These are phyloP conservation scores for Aldabrachelys gigantea DNA, from an alignment of 2,113 vertebrate genomes.

Conservation along the genomic window DNA sequence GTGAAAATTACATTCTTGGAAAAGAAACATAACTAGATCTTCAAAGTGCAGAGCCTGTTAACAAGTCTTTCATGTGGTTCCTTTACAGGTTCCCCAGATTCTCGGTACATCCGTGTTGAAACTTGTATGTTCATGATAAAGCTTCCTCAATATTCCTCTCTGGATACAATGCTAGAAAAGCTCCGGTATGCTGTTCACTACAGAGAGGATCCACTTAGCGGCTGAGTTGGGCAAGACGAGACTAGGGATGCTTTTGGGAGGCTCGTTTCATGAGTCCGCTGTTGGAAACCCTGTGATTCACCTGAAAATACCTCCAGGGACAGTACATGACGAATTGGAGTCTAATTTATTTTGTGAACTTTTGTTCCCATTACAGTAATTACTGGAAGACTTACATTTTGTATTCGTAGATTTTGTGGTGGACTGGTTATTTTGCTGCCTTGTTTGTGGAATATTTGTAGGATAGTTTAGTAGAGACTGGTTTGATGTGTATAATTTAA, in stretches of 20 bases:
- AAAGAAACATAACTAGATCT: rapidly evolving
- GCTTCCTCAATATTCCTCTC: conserved; percentile 95
- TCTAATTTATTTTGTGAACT: conserved; percentile 66
- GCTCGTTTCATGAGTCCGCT: not conserved
- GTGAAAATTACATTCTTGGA: not conserved
- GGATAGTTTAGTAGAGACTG: conserved; percentile 78
- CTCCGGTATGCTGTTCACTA: conserved; percentile 98
- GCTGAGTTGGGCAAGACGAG: conserved; percentile 74
- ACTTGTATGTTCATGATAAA: conserved; percentile 99
- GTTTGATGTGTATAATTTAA: conserved; percentile 74
- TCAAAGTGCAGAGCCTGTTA: rapidly evolving
- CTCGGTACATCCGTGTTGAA: conserved; percentile 95
- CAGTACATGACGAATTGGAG: conserved; percentile 54
- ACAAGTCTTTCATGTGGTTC: not conserved
- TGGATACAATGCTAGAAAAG: conserved; percentile 97
- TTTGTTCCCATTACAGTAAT: conserved; percentile 60
- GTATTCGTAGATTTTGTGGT: conserved; percentile 80
- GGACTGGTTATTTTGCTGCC: conserved; percentile 82
- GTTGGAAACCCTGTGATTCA: not conserved
- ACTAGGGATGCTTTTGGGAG: not conserved
- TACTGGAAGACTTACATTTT: conserved; percentile 75
- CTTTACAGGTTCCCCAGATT: conserved; percentile 89
- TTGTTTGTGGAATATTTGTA: conserved; percentile 83
- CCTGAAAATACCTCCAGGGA: conserved; percentile 20
- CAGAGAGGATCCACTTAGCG: conserved; percentile 96